These are phyloP conservation scores for Calliphora vomitoria DNA, from an alignment of 2,888 invertebrate species.

Conservation along the genomic window DNA sequence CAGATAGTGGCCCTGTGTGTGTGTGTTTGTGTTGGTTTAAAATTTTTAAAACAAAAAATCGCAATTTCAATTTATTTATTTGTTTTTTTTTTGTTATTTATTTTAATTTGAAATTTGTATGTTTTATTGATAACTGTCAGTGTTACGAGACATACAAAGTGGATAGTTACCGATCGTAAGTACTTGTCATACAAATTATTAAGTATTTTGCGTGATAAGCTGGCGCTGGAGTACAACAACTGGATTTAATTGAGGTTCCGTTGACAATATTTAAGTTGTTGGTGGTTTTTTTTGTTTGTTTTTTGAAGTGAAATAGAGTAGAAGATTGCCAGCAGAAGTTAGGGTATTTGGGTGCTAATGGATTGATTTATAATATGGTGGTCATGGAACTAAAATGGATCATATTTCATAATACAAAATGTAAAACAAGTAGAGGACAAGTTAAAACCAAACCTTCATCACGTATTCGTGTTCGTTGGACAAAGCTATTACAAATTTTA, in stretches of 20 bases:
- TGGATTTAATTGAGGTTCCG: conserved; percentile 26
- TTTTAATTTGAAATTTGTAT: conserved; percentile 12
- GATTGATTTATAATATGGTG: too few species aligned
- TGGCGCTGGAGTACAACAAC: conserved; percentile 1
- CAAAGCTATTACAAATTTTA: too few species aligned
- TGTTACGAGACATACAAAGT: conserved; percentile 25
- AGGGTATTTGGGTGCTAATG: too few species aligned
- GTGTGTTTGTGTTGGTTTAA: background rate
- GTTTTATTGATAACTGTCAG: conserved; percentile 44
- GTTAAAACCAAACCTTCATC: too few species aligned
- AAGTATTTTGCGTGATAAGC: conserved; percentile 53
- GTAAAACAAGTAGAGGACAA: too few species aligned
- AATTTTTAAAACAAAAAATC: conserved; percentile 37
- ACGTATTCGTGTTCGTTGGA: too few species aligned
- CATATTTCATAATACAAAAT: too few species aligned
- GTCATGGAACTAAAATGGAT: too few species aligned
- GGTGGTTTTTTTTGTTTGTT: background rate
- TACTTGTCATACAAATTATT: conserved; percentile 63
- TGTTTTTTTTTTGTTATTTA: conserved; percentile 27
- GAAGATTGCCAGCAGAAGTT: background rate
- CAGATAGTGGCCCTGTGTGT: background rate
- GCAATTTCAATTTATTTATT: conserved; percentile 40
- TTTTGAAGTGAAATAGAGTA: background rate
- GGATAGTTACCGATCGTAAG: conserved; percentile 43
- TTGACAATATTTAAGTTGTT: conserved; percentile 34